Evolutionary conservation across 37 sponge, comb jelly and placozoan genomes (phyloP).

Genomic region (Spongilla lacustris): DNA sequence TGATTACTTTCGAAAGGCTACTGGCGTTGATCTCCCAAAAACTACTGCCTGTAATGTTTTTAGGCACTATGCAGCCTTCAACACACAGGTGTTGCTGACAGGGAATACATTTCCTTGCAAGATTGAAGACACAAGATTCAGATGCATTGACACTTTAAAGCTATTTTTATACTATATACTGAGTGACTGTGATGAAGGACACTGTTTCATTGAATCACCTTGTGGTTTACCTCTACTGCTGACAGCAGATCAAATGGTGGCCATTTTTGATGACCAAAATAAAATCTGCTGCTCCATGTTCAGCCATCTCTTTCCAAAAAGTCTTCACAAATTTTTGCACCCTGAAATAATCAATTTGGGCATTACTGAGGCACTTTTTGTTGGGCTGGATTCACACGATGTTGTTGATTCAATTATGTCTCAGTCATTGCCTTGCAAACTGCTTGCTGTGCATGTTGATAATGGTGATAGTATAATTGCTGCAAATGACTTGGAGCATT

Average conservation of each 20-base stretch:
- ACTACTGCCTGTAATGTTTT: background rate
- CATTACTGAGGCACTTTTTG: background rate
- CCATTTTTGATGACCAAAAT: background rate
- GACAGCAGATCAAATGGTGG: background rate
- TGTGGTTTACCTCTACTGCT: conserved; percentile 14
- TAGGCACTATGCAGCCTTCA: background rate
- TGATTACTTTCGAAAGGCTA: background rate
- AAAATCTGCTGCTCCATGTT: background rate
- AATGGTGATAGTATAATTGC: background rate
- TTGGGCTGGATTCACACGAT: background rate
- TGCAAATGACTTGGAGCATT: background rate
- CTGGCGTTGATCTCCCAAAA: background rate
- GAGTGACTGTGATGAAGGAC: too few relatives aligned
- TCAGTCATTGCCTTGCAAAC: background rate
- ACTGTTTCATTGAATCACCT: background rate
- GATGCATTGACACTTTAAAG: background rate
- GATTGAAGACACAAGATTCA: conserved; percentile 4
- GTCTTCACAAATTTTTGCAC: background rate
- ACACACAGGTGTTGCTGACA: background rate
- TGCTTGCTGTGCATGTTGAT: background rate
- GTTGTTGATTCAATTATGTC: background rate
- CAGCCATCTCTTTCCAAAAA: background rate
- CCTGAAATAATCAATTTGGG: background rate
- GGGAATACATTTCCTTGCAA: background rate
- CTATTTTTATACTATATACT: background rate